These are phyloP conservation scores for Callocephalon fimbriatum DNA, from an alignment of 2,113 vertebrate species.

Conservation along the genomic window DNA sequence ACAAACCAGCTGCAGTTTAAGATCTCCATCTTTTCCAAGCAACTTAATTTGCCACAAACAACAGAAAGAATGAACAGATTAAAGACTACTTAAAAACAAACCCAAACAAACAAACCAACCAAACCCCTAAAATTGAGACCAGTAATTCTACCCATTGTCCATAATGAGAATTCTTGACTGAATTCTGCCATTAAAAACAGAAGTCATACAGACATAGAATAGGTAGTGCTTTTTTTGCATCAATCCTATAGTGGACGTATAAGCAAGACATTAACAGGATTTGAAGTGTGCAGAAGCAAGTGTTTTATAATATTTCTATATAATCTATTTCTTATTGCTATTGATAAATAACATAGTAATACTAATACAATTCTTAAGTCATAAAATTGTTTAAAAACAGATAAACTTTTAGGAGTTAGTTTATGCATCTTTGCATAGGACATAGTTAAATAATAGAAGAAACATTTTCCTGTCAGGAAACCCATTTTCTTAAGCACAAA, in stretches of 20 bases:
- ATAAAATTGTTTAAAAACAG: neutral
- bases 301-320: neutral
- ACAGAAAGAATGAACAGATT: neutral
- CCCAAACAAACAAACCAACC: fast-evolving
- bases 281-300: neutral
- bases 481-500: neutral
- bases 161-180: neutral
- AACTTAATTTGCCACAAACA: neutral
- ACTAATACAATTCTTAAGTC: neutral
- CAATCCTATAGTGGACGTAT: neutral
- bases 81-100: neutral
- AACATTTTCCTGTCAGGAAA: neutral
- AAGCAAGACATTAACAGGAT: neutral
- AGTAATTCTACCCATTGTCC: neutral
- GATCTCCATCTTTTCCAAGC: neutral
- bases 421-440: neutral
- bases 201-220: neutral
- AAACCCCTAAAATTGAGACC: neutral
- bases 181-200: neutral
- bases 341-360: neutral
- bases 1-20: neutral
- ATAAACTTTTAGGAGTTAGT: neutral
- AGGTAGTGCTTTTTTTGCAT: neutral
- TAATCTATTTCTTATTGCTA: neutral
- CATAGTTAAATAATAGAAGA: neutral